Percentiles rank a stretch among this genome's conserved stretches.
phyloP scores from a whole-genome alignment of 2,888 invertebrate genomes.

The Alcis repandata region DNA sequence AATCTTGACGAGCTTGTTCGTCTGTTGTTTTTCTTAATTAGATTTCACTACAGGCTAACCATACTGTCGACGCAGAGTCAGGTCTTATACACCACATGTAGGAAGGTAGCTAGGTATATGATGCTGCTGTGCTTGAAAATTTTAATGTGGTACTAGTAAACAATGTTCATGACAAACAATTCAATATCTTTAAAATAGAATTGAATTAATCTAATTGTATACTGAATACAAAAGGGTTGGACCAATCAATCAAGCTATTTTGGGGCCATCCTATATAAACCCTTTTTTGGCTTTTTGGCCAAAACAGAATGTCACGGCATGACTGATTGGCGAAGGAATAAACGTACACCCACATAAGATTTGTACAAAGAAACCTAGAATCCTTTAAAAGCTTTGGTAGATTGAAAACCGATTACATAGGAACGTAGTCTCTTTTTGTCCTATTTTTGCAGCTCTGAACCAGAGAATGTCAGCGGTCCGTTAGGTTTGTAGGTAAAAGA shows the following conservation, averaged over 20 bases:
- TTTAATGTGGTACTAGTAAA: too few species aligned
- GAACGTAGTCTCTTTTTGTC: constrained; percentile 7
- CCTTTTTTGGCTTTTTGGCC: constrained; percentile 7
- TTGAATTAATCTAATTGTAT: not conserved
- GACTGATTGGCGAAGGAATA: constrained; percentile 15
- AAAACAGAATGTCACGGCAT: constrained; percentile 16
- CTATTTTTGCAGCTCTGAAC: constrained; percentile 17
- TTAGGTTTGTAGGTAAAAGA: constrained; percentile 11
- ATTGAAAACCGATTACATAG: constrained; percentile 21
- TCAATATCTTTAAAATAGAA: not conserved
- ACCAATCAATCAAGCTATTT: constrained; percentile 13
- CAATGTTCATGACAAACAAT: too few species aligned
- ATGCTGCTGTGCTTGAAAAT: too few species aligned
- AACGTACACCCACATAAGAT: constrained; percentile 13
- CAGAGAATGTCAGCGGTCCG: constrained; percentile 14
- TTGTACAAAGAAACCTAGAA: constrained; percentile 11
- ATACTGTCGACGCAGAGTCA: too few species aligned
- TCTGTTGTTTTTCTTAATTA: constrained; percentile 10
- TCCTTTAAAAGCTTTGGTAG: constrained; percentile 1
- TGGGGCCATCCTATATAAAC: not conserved
- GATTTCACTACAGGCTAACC: not conserved
- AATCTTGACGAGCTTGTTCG: constrained; percentile 8
- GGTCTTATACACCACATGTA: too few species aligned
- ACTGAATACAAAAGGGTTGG: not conserved
- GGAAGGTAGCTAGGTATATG: too few species aligned